Evolutionary conservation across 2,888 invertebrate genomes (phyloP).

Genomic region (Ferrisia virgata): DNA sequence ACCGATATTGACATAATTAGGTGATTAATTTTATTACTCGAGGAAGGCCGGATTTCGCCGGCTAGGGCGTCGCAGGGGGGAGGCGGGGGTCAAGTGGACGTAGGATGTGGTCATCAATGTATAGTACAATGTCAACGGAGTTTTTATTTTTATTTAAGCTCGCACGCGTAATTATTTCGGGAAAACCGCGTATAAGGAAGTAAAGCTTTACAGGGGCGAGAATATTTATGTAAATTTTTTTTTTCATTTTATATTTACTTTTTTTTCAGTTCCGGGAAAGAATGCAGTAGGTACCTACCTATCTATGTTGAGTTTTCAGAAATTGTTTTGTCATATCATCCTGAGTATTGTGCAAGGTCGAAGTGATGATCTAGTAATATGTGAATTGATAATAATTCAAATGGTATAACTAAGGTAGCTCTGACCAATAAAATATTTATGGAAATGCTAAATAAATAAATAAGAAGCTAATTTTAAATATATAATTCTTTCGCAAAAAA

Average conservation of each 20-base stretch:
- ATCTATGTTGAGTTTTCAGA: background rate
- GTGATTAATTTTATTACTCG: background rate
- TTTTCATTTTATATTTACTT: background rate
- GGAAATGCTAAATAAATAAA: no score
- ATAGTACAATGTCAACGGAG: background rate
- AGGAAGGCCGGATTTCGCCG: background rate
- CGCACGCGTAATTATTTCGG: background rate
- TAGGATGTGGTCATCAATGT: constrained; percentile 20
- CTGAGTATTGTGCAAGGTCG: background rate
- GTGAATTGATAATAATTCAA: background rate
- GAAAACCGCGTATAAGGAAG: background rate
- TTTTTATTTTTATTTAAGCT: background rate
- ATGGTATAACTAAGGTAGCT: no score
- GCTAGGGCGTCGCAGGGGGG: no score
- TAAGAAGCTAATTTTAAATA: no score
- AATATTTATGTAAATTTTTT: background rate
- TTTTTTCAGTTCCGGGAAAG: background rate
- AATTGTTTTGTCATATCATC: background rate
- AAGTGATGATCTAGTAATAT: background rate
- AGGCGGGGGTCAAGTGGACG: background rate
- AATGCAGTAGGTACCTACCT: no score
- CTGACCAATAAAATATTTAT: background rate
- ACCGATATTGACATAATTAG: constrained; percentile 9
- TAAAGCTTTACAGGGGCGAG: background rate
- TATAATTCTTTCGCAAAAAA: no score